Evolutionary conservation across 2,888 invertebrate species (phyloP), one percentile per base, ranked within the genome.

Genomic region (Cancer borealis): DNA sequence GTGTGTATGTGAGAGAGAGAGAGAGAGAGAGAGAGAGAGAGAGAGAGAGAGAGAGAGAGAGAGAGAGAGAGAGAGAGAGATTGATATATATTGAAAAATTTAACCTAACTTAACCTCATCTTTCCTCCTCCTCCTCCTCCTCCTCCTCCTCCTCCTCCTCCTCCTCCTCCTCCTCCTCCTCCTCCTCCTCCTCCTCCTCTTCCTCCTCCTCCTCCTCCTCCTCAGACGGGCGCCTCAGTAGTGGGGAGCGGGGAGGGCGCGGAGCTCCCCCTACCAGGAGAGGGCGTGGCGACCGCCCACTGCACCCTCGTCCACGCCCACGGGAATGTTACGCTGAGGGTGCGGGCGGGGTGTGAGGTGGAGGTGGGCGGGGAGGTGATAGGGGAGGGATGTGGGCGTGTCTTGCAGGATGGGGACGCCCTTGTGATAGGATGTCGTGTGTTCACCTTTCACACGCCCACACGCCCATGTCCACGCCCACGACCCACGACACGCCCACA

Each of bases 211-310:
- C 1, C 87, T 60, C 30, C 12, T 91, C 47, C 45, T 6, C 26
- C n/a, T 30, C 93, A 95, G 95, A 94, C 94, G 45, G 95, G 95
- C 39, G 94, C 92, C 46, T 95, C 94, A 21, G 94, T 94, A 12
- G 89, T 95, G 47, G 95, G 95, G 4, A 92, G 90, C 45, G 94
- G 95, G 8, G 88, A 92, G n/a, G 73, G 30, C 4, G 93, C 92
- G 26, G 95, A 95, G 79, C 73, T 95, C n/a, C 89, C 79, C 45
- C 88, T 95, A 8, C 21, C 14, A 10, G 95, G 95, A 10, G 39
- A 92, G 14, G 94, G 93, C 0, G 93, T 95, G 5, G 89, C 91
- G 0, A 45, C 93, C 39, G 47, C 91, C 4, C 95, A 95, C 92
- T 95, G 94, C 66, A 92, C 90, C 84, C 54, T 95, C 17, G 54